Evolutionary conservation across 1,140 invertebrate genomes (phyloP).

Genomic region (Eubasilissa regina): DNA sequence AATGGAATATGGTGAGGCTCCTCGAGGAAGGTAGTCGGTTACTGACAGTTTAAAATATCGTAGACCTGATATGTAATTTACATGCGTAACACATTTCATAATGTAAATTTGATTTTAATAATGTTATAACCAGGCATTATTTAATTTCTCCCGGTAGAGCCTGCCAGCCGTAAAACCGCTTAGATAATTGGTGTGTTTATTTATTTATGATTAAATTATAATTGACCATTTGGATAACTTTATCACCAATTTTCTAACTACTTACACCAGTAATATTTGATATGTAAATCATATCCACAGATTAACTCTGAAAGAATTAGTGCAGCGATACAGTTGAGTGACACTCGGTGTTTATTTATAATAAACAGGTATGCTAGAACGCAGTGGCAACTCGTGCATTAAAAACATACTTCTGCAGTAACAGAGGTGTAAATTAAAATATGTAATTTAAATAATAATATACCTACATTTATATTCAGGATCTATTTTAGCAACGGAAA

Average conservation of each 20-base stretch:
- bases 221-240: background rate
- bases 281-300: too few relatives aligned
- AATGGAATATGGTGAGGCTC: conserved; percentile 28
- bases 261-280: too few relatives aligned
- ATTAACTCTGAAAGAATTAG: too few relatives aligned
- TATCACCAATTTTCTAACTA: background rate
- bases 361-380: too few relatives aligned
- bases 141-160: conserved; percentile 18
- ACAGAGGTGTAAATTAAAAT: too few relatives aligned
- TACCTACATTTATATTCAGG: too few relatives aligned
- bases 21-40: background rate
- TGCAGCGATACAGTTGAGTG: too few relatives aligned
- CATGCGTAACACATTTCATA: conserved; percentile 35
- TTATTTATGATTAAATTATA: conserved; percentile 35
- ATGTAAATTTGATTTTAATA: conserved; percentile 42
- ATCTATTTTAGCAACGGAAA: too few relatives aligned
- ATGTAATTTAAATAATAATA: too few relatives aligned
- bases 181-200: conserved; percentile 9
- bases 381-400: too few relatives aligned
- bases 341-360: too few relatives aligned
- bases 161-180: background rate
- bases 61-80: conserved; percentile 15
- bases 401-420: too few relatives aligned
- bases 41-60: conserved; percentile 29
- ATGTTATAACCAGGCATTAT: conserved; percentile 30